These are phyloP conservation scores for Zaprionus nigranus DNA, from an alignment of 1,140 invertebrate genomes.

Conservation along the genomic window DNA sequence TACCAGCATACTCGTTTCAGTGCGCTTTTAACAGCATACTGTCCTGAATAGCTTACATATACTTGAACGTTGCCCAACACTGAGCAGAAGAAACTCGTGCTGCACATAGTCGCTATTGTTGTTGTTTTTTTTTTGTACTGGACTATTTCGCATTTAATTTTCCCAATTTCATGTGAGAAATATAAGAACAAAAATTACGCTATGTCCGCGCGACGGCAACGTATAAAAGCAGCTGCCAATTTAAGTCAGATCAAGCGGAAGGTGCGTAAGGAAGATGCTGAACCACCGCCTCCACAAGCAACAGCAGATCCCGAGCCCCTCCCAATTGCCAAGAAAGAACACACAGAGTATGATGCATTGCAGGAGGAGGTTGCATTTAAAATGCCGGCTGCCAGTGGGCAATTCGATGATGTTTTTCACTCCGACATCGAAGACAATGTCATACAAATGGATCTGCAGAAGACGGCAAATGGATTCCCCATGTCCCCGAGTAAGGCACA, in stretches of 20 bases:
- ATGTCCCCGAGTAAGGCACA: constrained; percentile 74
- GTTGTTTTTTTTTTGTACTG: constrained; percentile 16
- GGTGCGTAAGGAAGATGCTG: constrained; percentile 57
- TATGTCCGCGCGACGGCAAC: constrained; percentile 85
- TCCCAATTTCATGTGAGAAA: constrained; percentile 60
- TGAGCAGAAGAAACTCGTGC: constrained; percentile 29
- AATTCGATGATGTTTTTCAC: constrained; percentile 64
- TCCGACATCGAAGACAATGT: constrained; percentile 80
- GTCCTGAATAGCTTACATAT: neutral
- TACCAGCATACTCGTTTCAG: neutral
- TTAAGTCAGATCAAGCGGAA: constrained; percentile 70
- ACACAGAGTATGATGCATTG: constrained; percentile 19
- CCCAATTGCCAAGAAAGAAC: constrained; percentile 35
- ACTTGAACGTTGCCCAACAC: constrained; percentile 23
- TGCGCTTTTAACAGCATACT: constrained; percentile 1
- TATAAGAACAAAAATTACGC: constrained; percentile 27
- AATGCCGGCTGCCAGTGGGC: constrained; percentile 60
- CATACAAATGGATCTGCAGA: constrained; percentile 77
- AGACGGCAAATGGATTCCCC: constrained; percentile 56
- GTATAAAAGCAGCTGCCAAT: constrained; percentile 86
- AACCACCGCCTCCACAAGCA: constrained; percentile 6
- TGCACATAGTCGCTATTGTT: constrained; percentile 18
- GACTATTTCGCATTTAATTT: constrained; percentile 13
- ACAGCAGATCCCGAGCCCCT: constrained; percentile 13
- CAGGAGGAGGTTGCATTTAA: constrained; percentile 64